Evolutionary conservation across 2,113 vertebrate species (phyloP).

Genomic region (cat (Felis catus)): F.catus_Fca126_mat1.0 CM031426.1:50508001-50508500

Average conservation of each 20-base stretch:
- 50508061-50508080: background rate
- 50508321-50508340: background rate
- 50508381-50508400: constrained; percentile 14
- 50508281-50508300: background rate
- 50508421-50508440: constrained; percentile 40
- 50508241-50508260: background rate
- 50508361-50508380: constrained; percentile 24
- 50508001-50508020: background rate
- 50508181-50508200: background rate
- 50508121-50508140: background rate
- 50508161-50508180: background rate
- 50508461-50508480: background rate
- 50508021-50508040: constrained; percentile 44
- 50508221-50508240: background rate
- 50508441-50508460: constrained; percentile 37
- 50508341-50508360: background rate
- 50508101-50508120: constrained; percentile 10
- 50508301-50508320: background rate
- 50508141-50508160: background rate
- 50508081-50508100: background rate
- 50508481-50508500: background rate
- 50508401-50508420: constrained; percentile 11
- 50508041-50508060: background rate
- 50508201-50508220: background rate
- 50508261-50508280: background rate